Evolutionary conservation across 2,113 vertebrate species (phyloP).

Genomic region (Tringa solitaria): DNA sequence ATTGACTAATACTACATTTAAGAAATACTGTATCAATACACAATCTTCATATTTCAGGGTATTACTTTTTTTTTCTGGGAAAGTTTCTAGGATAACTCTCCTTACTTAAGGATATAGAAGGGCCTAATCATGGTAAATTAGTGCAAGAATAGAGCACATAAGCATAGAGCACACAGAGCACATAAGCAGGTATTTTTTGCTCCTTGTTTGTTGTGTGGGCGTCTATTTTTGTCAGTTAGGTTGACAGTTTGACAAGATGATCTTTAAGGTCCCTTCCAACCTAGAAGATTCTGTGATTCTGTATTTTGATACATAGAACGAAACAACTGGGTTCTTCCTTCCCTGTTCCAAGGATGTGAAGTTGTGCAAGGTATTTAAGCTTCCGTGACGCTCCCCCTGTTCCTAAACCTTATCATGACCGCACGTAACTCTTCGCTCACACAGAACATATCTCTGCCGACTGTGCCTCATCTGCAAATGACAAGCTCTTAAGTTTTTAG

Average conservation of each 20-base stretch:
- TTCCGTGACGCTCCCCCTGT: not conserved
- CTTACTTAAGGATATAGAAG: not conserved
- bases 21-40: not conserved
- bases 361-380: not conserved
- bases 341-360: not conserved
- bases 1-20: not conserved
- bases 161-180: not conserved
- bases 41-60: not conserved
- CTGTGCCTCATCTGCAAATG: not conserved
- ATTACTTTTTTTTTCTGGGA: not conserved
- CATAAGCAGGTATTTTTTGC: not conserved
- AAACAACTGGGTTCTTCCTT: rapidly evolving
- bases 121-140: not conserved
- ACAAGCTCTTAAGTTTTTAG: not conserved
- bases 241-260: too few species aligned
- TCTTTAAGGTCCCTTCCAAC: too few species aligned
- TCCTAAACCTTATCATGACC: not conserved
- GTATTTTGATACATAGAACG: not conserved
- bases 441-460: not conserved
- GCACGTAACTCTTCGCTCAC: not conserved
- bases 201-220: too few species aligned
- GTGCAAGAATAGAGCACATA: not conserved
- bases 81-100: not conserved
- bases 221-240: too few species aligned
- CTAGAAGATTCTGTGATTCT: too few species aligned